Conservation (phyloP, 2,113 vertebrate species). For the Platichthys stellatus region DNA sequence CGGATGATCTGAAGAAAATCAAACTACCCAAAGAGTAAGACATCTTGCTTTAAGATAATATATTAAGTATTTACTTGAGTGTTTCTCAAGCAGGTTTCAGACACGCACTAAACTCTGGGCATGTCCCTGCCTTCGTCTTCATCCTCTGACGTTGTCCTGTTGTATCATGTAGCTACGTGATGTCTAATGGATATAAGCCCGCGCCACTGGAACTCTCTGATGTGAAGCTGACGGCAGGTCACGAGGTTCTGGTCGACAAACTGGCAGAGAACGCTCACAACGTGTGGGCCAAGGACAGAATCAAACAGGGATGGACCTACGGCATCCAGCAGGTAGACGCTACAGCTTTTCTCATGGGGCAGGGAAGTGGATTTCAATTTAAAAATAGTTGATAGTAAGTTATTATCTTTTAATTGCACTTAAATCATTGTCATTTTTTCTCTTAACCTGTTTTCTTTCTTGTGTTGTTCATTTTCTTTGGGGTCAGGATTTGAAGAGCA, state of each 20-base stretch:
- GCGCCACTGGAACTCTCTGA: slow-evolving; percentile 96
- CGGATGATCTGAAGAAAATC: slow-evolving; percentile 94
- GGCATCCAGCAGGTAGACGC: slow-evolving; percentile 95
- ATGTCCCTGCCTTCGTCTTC: background rate
- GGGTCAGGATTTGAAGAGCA: slow-evolving; percentile 93
- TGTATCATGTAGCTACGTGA: slow-evolving; percentile 87
- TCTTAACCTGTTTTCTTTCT: background rate
- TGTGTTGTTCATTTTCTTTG: slow-evolving; percentile 1
- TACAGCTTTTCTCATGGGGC: background rate
- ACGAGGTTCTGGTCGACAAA: slow-evolving; percentile 97
- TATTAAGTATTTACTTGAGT: background rate
- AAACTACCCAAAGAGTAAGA: slow-evolving; percentile 96
- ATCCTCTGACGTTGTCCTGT: slow-evolving; percentile 1
- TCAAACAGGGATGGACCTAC: slow-evolving; percentile 99
- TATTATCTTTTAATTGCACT: too few relatives aligned
- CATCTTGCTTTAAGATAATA: background rate
- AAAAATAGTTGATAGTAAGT: background rate
- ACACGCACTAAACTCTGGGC: too few relatives aligned
- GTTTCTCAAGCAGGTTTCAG: background rate
- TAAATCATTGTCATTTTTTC: too few relatives aligned
- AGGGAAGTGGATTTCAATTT: background rate
- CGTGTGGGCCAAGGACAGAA: slow-evolving; percentile 99
- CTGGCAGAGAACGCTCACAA: slow-evolving; percentile 99
- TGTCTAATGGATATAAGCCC: slow-evolving; percentile 97
- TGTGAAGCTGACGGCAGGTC: slow-evolving; percentile 90